These are phyloP conservation scores for Spinus pinus DNA, from an alignment of 2,797 vertebrate species.

Conservation along the genomic window DNA sequence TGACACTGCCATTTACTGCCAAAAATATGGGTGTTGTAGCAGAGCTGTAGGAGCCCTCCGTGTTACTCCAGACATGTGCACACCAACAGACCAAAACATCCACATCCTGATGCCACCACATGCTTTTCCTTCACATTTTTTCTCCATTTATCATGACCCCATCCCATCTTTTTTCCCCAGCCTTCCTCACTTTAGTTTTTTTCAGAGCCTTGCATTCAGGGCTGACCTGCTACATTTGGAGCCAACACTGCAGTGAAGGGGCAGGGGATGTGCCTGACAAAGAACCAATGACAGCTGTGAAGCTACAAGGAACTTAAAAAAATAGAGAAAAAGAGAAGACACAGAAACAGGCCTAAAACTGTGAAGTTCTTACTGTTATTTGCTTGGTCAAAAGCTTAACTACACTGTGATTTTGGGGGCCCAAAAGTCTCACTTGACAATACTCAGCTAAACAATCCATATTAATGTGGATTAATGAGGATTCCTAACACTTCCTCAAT, in stretches of 20 bases:
- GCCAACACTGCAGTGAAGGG: neutral
- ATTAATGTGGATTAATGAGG: fast-evolving
- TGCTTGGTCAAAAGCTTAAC: neutral
- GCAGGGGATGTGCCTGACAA: neutral
- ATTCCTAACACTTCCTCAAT: neutral
- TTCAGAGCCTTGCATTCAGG: neutral
- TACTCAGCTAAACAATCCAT: neutral
- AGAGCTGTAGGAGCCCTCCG: neutral
- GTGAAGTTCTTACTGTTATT: fast-evolving
- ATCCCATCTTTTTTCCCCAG: too few relatives aligned
- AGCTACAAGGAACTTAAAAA: neutral
- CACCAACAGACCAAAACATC: neutral
- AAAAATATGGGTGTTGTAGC: neutral
- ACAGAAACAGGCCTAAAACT: neutral
- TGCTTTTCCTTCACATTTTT: neutral
- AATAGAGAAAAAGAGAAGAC: neutral
- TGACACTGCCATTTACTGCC: neutral
- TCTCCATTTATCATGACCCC: neutral
- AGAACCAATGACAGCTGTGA: fast-evolving
- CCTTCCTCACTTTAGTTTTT: neutral
- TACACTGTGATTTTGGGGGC: fast-evolving
- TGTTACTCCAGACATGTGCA: fast-evolving
- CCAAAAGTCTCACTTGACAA: neutral
- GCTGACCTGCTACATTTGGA: neutral
- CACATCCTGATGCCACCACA: neutral